Evolutionary conservation across 2,888 invertebrate genomes (phyloP).

Genomic region (Epirrita christyi): DNA sequence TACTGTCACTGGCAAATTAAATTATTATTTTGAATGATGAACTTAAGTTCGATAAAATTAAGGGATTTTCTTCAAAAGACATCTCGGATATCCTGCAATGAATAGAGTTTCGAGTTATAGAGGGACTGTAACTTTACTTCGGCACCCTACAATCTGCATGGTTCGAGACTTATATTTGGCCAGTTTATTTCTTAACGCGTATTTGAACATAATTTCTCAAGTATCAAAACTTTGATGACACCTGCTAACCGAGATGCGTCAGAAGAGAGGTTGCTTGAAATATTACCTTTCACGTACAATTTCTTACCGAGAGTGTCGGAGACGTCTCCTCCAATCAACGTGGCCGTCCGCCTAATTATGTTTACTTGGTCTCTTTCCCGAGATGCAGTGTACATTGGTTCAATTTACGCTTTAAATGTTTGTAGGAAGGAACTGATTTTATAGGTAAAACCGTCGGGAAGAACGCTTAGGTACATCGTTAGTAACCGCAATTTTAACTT

Average conservation of each 20-base stretch:
- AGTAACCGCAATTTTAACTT: slow-evolving; percentile 19
- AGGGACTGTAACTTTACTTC: too few species aligned
- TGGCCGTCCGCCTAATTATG: slow-evolving; percentile 69
- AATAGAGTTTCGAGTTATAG: too few species aligned
- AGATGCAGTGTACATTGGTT: slow-evolving; percentile 52
- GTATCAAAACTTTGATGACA: slow-evolving; percentile 49
- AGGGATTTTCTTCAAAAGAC: too few species aligned
- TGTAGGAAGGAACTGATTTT: slow-evolving; percentile 53
- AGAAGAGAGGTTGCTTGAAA: slow-evolving; percentile 63
- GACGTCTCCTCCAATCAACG: slow-evolving; percentile 68
- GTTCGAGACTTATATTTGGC: too few species aligned
- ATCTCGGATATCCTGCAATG: too few species aligned
- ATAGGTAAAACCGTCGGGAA: slow-evolving; percentile 34
- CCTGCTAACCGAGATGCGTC: slow-evolving; percentile 49
- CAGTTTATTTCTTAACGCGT: not conserved
- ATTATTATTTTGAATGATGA: too few species aligned
- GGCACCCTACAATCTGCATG: too few species aligned
- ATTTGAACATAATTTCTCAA: slow-evolving; percentile 36
- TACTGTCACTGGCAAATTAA: too few species aligned
- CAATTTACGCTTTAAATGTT: slow-evolving; percentile 53
- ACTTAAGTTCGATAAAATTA: too few species aligned
- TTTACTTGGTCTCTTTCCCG: slow-evolving; percentile 63
- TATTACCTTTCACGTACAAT: slow-evolving; percentile 67
- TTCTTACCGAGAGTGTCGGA: slow-evolving; percentile 59
- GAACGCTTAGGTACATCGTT: slow-evolving; percentile 25